Conservation (phyloP, 2,113 vertebrate genomes). For the Acrocephalus kingi region DNA sequence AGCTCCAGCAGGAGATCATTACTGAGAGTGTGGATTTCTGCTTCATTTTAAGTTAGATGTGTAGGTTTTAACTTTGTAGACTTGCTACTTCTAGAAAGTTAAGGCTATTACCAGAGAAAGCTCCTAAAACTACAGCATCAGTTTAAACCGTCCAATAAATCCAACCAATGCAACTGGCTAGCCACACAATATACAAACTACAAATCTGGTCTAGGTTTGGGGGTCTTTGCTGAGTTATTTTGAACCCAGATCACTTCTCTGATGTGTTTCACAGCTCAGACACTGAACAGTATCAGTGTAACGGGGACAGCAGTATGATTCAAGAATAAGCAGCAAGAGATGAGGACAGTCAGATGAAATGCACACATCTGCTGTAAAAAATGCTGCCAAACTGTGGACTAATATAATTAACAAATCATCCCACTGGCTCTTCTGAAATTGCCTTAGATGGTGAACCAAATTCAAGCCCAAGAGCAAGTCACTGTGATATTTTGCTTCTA, state of each 20-base stretch:
- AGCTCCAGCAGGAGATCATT: neutral
- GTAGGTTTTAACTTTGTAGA: neutral
- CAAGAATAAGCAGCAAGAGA: neutral
- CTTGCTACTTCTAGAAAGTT: neutral
- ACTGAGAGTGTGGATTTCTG: neutral
- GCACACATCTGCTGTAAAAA: neutral
- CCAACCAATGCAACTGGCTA: neutral
- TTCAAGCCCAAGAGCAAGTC: neutral
- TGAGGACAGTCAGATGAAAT: neutral
- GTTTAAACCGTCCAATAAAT: neutral
- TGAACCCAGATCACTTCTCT: neutral
- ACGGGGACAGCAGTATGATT: neutral
- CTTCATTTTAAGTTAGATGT: neutral
- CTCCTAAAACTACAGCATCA: neutral
- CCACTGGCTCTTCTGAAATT: neutral
- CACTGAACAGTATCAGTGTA: neutral
- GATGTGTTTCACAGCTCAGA: neutral
- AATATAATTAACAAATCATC: neutral
- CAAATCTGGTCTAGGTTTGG: neutral
- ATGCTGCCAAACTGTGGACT: neutral
- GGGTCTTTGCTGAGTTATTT: neutral
- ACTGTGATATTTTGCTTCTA: neutral
- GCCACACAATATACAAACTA: neutral
- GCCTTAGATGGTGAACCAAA: slow-evolving; percentile 22
- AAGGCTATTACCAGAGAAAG: neutral